These are phyloP conservation scores for Cartodere bifasciata DNA, from an alignment of 2,888 invertebrate genomes.

Conservation along the genomic window DNA sequence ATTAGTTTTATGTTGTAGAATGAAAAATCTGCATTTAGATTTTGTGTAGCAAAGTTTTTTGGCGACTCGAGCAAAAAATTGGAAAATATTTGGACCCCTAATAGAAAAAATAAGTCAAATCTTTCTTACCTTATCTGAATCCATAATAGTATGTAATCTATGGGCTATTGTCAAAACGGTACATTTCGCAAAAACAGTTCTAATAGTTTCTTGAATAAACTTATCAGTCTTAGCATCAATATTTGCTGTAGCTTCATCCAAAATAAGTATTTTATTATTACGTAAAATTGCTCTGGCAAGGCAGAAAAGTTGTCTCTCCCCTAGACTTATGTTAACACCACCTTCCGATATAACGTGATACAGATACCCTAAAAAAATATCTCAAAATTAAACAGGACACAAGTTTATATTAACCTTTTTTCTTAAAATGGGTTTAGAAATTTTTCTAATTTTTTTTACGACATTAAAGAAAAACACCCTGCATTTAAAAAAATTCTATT, in stretches of 20 bases:
- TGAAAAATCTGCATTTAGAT: too few relatives aligned
- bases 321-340: slow-evolving; percentile 65
- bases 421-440: too few relatives aligned
- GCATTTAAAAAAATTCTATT: too few relatives aligned
- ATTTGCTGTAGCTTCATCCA: slow-evolving; percentile 48
- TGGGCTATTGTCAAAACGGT: slow-evolving; percentile 54
- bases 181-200: slow-evolving; percentile 40
- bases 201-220: slow-evolving; percentile 42
- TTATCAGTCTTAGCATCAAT: slow-evolving; percentile 46
- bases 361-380: slow-evolving; percentile 2
- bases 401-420: too few relatives aligned
- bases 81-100: too few relatives aligned
- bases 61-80: too few relatives aligned
- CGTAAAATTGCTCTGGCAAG: slow-evolving; percentile 65
- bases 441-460: background rate
- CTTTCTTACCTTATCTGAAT: slow-evolving; percentile 38
- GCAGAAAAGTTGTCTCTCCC: slow-evolving; percentile 69
- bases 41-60: too few relatives aligned
- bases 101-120: too few relatives aligned
- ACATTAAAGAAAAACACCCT: slow-evolving; percentile 13
- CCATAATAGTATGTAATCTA: slow-evolving; percentile 51
- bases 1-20: too few relatives aligned
- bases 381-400: background rate
- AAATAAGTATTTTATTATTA: slow-evolving; percentile 55
- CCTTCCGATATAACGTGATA: slow-evolving; percentile 6